These are phyloP conservation scores for Stigmatopora argus DNA, from an alignment of 2,113 vertebrate species.

Conservation along the genomic window DNA sequence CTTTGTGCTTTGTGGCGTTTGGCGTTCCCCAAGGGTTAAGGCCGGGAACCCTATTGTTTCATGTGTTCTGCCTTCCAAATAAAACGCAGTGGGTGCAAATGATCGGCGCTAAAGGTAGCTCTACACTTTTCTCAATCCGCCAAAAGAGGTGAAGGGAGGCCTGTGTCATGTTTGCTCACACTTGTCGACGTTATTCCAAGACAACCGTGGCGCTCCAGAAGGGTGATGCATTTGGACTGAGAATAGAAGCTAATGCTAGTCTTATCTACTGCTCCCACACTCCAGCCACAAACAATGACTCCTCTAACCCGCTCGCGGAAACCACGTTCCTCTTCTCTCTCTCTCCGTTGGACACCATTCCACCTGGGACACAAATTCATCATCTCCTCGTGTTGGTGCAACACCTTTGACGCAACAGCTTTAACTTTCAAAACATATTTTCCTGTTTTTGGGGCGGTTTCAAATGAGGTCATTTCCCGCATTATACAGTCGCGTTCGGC, in stretches of 20 bases:
- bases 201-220: constrained; percentile 30
- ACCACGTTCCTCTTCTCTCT: constrained; percentile 9
- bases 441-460: not conserved
- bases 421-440: not conserved
- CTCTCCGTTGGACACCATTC: constrained; percentile 19
- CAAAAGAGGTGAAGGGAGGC: no score
- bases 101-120: no score
- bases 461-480: not conserved
- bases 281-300: not conserved
- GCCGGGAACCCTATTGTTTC: not conserved
- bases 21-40: not conserved
- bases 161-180: not conserved
- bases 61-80: not conserved
- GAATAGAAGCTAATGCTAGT: constrained; percentile 63
- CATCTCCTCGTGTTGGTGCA: not conserved
- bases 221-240: constrained; percentile 47
- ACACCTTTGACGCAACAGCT: not conserved
- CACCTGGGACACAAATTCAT: constrained; percentile 25
- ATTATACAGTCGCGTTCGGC: no score
- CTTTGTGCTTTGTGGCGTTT: not conserved
- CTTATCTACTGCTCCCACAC: constrained; percentile 31
- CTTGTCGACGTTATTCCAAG: not conserved
- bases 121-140: no score
- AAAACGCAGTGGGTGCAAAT: not conserved
- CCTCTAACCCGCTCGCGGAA: not conserved